These are phyloP conservation scores for Netta rufina DNA, from an alignment of 2,797 vertebrate species.

Conservation along the genomic window DNA sequence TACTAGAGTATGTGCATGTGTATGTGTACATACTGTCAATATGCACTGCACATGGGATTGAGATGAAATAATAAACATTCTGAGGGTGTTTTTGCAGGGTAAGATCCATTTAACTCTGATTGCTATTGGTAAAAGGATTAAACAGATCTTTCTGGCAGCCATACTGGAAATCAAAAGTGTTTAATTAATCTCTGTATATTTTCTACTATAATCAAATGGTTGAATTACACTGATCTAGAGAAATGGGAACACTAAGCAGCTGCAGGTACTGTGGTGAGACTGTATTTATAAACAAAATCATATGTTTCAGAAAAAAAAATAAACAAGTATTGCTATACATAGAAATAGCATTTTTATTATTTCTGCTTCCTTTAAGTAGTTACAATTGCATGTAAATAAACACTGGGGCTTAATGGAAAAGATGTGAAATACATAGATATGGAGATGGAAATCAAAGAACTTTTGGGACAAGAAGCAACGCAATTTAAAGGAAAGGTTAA, in stretches of 20 bases:
- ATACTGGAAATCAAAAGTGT: background rate
- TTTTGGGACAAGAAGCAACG: background rate
- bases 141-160: background rate
- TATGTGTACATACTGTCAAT: background rate
- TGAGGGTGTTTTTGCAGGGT: background rate
- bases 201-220: background rate
- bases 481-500: background rate
- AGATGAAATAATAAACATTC: background rate
- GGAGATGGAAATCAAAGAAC: background rate
- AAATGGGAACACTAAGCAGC: background rate
- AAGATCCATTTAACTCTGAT: background rate
- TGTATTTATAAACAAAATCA: background rate
- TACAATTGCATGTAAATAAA: background rate
- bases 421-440: background rate
- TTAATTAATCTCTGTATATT: background rate
- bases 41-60: accelerated
- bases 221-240: background rate
- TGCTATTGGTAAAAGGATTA: background rate
- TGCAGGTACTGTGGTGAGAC: background rate
- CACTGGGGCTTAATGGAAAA: accelerated
- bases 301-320: background rate
- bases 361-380: background rate
- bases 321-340: background rate
- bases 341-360: background rate
- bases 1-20: background rate